These are phyloP conservation scores for Phycodurus eques DNA, from an alignment of 2,113 vertebrate genomes.

Conservation along the genomic window DNA sequence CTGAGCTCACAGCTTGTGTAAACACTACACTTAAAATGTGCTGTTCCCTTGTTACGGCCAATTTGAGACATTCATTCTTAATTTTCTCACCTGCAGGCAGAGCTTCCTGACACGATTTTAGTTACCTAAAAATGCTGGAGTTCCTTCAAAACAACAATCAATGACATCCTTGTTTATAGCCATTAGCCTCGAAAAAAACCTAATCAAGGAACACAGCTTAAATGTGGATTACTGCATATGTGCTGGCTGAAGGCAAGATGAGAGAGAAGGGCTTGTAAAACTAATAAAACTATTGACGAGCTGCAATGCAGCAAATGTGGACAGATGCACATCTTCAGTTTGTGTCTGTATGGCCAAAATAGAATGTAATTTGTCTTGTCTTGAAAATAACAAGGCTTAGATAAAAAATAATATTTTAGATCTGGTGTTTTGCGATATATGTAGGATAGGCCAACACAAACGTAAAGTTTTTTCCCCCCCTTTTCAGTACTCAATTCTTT, in stretches of 20 bases:
- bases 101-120: constrained; percentile 26
- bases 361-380: not conserved
- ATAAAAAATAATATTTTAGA: not conserved
- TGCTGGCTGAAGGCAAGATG: constrained; percentile 8
- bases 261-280: constrained; percentile 17
- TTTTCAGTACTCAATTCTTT: no score
- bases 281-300: not conserved
- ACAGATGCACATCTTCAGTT: not conserved
- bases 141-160: constrained; percentile 52
- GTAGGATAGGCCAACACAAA: no score
- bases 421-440: not conserved
- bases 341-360: not conserved
- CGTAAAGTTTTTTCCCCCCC: no score
- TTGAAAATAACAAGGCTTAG: not conserved
- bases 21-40: constrained; percentile 16
- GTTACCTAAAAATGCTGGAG: constrained; percentile 33
- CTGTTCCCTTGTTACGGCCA: constrained; percentile 17
- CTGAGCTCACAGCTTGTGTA: not conserved
- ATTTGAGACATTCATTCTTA: constrained; percentile 24
- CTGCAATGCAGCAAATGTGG: not conserved
- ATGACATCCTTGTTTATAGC: constrained; percentile 41
- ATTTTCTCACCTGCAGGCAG: constrained; percentile 43
- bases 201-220: constrained; percentile 42
- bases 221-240: constrained; percentile 29
- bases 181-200: constrained; percentile 34